Evolutionary conservation across 1,140 invertebrate species (phyloP).

Genomic region (Sarcophaga peregrina): DNA sequence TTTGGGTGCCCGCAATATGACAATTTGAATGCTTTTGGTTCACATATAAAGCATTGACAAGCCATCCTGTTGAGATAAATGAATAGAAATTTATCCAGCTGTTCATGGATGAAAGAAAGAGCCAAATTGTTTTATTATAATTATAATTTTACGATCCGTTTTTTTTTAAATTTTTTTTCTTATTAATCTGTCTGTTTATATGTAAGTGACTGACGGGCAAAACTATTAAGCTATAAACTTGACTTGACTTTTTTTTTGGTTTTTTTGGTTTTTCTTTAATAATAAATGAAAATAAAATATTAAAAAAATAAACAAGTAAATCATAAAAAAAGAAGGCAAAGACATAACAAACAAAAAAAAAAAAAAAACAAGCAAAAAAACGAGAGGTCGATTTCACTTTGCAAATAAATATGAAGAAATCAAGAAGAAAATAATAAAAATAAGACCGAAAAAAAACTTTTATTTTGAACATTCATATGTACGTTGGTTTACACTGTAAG

Average conservation of each 20-base stretch:
- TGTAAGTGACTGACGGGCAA: slow-evolving; percentile 1
- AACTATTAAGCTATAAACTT: slow-evolving; percentile 11
- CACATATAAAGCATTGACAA: background rate
- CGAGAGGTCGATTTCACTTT: slow-evolving; percentile 9
- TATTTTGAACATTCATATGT: background rate
- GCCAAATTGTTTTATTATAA: background rate
- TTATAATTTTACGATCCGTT: background rate
- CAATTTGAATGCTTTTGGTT: too few species aligned
- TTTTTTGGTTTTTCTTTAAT: background rate
- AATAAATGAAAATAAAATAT: slow-evolving; percentile 12
- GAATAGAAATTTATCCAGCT: background rate
- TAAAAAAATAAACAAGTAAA: background rate
- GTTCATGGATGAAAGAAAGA: background rate
- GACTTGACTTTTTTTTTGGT: background rate
- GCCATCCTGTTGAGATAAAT: background rate
- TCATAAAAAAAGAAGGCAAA: background rate
- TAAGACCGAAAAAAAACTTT: background rate
- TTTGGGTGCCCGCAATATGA: too few species aligned
- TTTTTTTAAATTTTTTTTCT: background rate
- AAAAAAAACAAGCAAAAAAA: background rate
- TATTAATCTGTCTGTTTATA: background rate
- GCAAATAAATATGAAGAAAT: slow-evolving; percentile 3
- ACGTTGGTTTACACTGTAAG: background rate
- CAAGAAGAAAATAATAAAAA: background rate
- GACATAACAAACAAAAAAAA: background rate